Evolutionary conservation across 2,113 vertebrate species (phyloP).

Genomic region (Nibea coibor): DNA sequence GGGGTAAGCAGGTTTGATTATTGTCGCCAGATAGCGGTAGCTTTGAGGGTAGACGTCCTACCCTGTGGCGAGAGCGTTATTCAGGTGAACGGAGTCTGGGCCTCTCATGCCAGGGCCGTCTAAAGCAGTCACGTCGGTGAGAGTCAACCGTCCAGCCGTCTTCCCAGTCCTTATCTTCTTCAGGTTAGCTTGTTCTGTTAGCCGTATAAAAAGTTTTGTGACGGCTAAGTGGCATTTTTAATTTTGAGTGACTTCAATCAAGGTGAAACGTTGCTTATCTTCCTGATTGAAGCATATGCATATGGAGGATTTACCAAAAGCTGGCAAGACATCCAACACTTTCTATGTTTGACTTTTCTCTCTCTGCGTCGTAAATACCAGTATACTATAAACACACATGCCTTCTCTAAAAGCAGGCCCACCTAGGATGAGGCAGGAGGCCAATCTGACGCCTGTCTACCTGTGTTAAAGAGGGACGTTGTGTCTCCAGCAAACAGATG

Average conservation of each 20-base stretch:
- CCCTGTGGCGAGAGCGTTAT: too few species aligned
- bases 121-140: too few species aligned
- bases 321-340: background rate
- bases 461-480: slow-evolving; percentile 32
- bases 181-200: too few species aligned
- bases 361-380: background rate
- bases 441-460: slow-evolving; percentile 55
- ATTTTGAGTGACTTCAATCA: slow-evolving; percentile 24
- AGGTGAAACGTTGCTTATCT: slow-evolving; percentile 10
- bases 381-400: slow-evolving; percentile 7
- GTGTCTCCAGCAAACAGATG: slow-evolving; percentile 47
- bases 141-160: too few species aligned
- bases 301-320: slow-evolving; percentile 15
- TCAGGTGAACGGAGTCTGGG: too few species aligned
- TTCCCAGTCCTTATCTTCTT: too few species aligned
- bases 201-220: too few species aligned
- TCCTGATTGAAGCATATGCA: slow-evolving; percentile 36
- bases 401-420: background rate
- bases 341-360: slow-evolving; percentile 18
- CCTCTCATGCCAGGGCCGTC: too few species aligned
- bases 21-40: too few species aligned
- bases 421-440: background rate
- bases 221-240: background rate
- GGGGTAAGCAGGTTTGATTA: too few species aligned
- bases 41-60: too few species aligned